Conservation (phyloP, 1,140 invertebrate genomes). For the Apis dorsata region DNA sequence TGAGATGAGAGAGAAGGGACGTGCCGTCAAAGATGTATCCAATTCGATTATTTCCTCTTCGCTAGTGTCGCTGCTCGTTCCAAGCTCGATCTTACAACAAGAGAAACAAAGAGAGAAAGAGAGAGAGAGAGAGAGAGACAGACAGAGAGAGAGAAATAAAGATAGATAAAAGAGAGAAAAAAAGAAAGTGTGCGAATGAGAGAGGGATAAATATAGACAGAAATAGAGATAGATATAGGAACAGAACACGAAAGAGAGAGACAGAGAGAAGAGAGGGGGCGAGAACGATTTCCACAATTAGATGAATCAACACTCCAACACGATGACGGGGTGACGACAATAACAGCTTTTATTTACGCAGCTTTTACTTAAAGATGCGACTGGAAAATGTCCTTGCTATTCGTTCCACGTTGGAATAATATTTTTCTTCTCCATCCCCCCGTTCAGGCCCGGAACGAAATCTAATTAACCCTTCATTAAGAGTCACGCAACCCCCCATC, state of each 20-base stretch:
- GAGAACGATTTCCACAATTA: conserved; percentile 56
- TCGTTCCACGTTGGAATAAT: conserved; percentile 25
- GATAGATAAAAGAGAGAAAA: no score
- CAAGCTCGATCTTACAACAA: background rate
- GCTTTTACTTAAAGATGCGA: conserved; percentile 39
- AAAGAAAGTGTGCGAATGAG: no score
- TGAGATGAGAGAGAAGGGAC: background rate
- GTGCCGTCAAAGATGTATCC: conserved; percentile 19
- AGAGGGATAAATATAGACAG: no score
- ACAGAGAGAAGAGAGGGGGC: background rate
- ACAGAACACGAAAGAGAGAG: no score
- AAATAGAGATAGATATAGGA: no score
- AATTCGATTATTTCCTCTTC: conserved; percentile 31
- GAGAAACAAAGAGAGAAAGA: no score
- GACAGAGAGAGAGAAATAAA: no score
- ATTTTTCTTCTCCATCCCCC: conserved; percentile 4
- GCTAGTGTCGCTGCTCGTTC: background rate
- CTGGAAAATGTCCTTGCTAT: background rate
- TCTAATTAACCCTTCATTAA: conserved; percentile 42
- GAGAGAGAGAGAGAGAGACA: no score
- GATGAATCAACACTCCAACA: conserved; percentile 57
- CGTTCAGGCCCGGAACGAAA: background rate
- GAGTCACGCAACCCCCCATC: background rate
- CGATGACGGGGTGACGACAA: conserved; percentile 39
- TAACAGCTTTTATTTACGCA: conserved; percentile 40